phyloP scores from a whole-genome alignment of 2,797 vertebrate species.

The Vireo griseus region DNA sequence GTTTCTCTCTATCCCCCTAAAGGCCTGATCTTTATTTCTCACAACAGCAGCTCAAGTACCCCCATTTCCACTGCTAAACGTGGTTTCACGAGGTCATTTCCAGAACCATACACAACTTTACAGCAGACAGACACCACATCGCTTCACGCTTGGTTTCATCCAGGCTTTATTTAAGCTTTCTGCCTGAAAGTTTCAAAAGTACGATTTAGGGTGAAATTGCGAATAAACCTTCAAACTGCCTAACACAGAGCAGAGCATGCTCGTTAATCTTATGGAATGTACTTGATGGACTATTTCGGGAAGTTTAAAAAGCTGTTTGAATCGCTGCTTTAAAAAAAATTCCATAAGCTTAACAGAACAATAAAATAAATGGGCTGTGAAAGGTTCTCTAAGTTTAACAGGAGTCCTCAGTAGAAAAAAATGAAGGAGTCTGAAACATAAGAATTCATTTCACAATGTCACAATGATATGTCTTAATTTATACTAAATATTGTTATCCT shows the following conservation, averaged over 20 bases:
- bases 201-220: background rate
- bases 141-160: background rate
- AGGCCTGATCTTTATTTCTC: background rate
- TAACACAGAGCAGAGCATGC: background rate
- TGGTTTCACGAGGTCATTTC: background rate
- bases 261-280: background rate
- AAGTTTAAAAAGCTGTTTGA: background rate
- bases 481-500: background rate
- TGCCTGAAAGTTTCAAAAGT: background rate
- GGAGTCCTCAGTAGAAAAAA: background rate
- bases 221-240: background rate
- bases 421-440: background rate
- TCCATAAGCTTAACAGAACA: background rate
- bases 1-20: background rate
- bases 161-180: background rate
- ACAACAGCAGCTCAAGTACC: background rate
- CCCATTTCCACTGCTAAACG: background rate
- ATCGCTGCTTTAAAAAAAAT: background rate
- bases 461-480: background rate
- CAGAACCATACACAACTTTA: background rate
- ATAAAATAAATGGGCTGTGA: conserved; percentile 16
- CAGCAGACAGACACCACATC: background rate
- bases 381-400: background rate
- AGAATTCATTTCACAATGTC: background rate
- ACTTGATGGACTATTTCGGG: background rate